phyloP scores from a whole-genome alignment of 35 echinoderm and acorn worm genomes.

The Heliocidaris tuberculata region DNA sequence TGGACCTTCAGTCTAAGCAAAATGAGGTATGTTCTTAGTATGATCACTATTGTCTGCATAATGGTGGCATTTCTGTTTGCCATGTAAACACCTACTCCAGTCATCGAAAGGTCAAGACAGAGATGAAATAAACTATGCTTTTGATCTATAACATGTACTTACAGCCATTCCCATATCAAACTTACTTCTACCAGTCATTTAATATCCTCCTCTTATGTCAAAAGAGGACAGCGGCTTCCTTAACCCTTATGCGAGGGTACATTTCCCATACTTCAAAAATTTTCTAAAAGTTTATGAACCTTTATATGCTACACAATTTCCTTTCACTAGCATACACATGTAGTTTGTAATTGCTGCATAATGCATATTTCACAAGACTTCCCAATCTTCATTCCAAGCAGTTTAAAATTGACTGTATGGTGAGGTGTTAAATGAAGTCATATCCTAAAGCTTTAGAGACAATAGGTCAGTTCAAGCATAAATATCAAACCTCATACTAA shows the following conservation, averaged over 20 bases:
- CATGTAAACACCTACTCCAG: slow-evolving; percentile 12
- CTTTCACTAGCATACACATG: no score
- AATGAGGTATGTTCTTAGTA: background rate
- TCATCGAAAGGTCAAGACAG: background rate
- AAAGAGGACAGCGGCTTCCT: background rate
- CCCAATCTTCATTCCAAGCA: no score
- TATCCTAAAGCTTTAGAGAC: background rate
- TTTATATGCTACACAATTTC: no score
- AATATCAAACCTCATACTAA: background rate
- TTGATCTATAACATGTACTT: background rate
- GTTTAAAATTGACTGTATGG: no score
- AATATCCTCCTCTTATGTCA: background rate
- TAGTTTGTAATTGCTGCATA: no score
- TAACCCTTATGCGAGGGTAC: no score
- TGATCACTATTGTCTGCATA: background rate
- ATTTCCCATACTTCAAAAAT: no score
- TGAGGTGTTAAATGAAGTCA: no score
- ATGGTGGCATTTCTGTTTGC: slow-evolving; percentile 1
- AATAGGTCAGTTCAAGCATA: background rate
- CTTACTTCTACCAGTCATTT: background rate
- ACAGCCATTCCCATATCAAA: background rate
- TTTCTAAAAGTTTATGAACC: no score
- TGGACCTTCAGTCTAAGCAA: background rate
- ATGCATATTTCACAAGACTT: no score
- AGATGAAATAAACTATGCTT: no score